Base-by-base conservation (phyloP, 2,113 vertebrate species). In the Steatornis caripensis region DNA sequence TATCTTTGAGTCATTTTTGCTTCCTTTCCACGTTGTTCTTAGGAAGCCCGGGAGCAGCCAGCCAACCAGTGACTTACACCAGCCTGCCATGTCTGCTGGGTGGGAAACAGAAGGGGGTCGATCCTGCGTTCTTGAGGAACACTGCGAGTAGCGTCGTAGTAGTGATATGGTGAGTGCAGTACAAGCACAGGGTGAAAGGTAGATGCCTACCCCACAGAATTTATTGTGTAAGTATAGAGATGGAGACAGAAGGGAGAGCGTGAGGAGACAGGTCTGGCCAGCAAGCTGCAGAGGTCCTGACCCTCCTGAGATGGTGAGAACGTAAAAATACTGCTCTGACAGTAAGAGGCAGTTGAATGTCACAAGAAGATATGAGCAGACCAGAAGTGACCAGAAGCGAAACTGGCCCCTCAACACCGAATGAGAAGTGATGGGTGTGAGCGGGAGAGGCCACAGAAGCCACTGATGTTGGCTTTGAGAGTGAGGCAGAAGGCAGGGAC, bases 291-390 rank as follows among this genome's bases (percentile, higher is more conserved):
- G 68, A 58, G 48, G 27, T 64, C 61, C 45, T 70, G 61, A 57
- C 27, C 34, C 55, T 55, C 30, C 55, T 71, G 61, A 70, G 51
- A 12, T 23, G 57, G 18, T 46, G 71, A 71, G 61, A 79, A 57
- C 1, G 1, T 49, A 29, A 10, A 91, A 75, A 37, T 76, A 37
- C 36, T 51, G 78, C 60, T 83, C n/a, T 57, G 71, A 12, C 36
- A 75, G 57, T 15, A 23, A 79, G 57, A 76, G 62, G 18, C 76
- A 29, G 20, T 13, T 69, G 36, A 66, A 39, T 53, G 51, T 62
- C 10, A 0, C 0, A 0, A 3, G 64, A 46, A 37, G 54, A 21
- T 51, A 15, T 7, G 48, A 58, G 18, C 5, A 61, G 43, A 36
- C 29, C 54, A 77, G 91, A 76, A 45, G 58, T 55, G 69, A 80